Base-by-base conservation (phyloP, 2,888 invertebrate species). In the Sabellastarte sp. region DNA sequence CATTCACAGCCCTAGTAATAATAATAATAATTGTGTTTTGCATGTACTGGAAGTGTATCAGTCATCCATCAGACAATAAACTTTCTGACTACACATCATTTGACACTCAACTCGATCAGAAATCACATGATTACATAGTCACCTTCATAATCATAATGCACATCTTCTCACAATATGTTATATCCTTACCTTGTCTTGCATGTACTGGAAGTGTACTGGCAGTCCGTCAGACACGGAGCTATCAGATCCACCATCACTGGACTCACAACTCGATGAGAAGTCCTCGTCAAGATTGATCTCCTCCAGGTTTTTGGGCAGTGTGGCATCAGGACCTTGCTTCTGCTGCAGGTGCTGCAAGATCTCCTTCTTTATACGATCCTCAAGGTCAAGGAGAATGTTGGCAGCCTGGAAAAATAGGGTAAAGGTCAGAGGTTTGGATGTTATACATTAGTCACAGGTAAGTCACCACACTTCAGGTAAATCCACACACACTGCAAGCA, bases 11-110 rank as follows among this genome's bases (percentile, higher is more conserved):
- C n/a, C n/a, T n/a, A n/a, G n/a, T n/a, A n/a, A n/a, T n/a, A n/a
- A n/a, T n/a, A n/a, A n/a, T n/a, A n/a, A n/a, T n/a, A n/a, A n/a
- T n/a, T n/a, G n/a, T 66, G 31, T 66, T 63, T 32, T 64, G 59
- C 67, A 75, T 60, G 63, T 71, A 75, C 57, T 76, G 72, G 1
- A 77, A 63, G 55, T 76, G 70, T 1, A 70, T 75, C 10, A 82
- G 82, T 29, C 80, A 77, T 1, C 82, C 82, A 66, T 83, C 81
- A n/a, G 82, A 82, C 4, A 77, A 75, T 15, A 82, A 82, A 61
- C 82, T 83, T 75, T 83, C 82, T 20, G 83, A 83, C 1, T 82
- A 82, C 50, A 79, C 80, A 74, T 82, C 81, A 76, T 71, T 74
- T 32, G 74, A 74, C 51, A 73, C 74, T n/a, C 69, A 31, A n/a